These are phyloP conservation scores for Apamea crenata DNA, from an alignment of 2,888 invertebrate genomes.

Conservation along the genomic window DNA sequence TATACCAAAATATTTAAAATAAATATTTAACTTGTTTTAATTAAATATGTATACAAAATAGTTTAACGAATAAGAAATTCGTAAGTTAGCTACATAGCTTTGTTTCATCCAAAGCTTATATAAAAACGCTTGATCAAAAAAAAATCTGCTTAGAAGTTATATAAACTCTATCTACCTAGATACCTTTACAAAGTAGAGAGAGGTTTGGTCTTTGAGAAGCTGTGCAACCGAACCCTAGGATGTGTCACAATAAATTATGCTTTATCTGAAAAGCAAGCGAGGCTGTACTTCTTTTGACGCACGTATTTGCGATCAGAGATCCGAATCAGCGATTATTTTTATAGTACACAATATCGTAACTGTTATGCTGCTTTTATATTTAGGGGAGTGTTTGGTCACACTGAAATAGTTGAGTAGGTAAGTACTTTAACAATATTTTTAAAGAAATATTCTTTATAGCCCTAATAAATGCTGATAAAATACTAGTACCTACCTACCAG, in stretches of 20 bases:
- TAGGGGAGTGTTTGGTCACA: not conserved
- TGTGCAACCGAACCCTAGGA: not conserved
- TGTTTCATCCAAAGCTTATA: not conserved
- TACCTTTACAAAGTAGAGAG: not conserved
- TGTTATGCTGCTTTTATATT: not conserved
- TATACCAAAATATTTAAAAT: too few species aligned
- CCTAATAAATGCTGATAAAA: not conserved
- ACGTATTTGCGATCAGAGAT: conserved; percentile 5
- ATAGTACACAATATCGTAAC: not conserved
- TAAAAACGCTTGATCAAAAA: not conserved
- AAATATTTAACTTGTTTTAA: not conserved
- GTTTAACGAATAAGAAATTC: not conserved
- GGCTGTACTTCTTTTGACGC: not conserved
- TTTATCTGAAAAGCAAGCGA: conserved; percentile 11
- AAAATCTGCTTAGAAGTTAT: not conserved
- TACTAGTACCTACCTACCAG: too few species aligned
- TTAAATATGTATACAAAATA: too few species aligned
- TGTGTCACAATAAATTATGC: conserved; percentile 37
- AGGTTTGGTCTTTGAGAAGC: conserved; percentile 5
- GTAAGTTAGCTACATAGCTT: not conserved
- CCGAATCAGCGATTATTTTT: conserved; percentile 22
- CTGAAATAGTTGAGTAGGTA: conserved; percentile 1
- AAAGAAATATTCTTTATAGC: too few species aligned
- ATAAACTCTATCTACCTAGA: not conserved
- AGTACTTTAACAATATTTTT: not conserved